Evolutionary conservation across 2,113 vertebrate genomes (phyloP), one percentile per base, ranked within the genome.

Genomic region (Erpornis zantholeuca): DNA sequence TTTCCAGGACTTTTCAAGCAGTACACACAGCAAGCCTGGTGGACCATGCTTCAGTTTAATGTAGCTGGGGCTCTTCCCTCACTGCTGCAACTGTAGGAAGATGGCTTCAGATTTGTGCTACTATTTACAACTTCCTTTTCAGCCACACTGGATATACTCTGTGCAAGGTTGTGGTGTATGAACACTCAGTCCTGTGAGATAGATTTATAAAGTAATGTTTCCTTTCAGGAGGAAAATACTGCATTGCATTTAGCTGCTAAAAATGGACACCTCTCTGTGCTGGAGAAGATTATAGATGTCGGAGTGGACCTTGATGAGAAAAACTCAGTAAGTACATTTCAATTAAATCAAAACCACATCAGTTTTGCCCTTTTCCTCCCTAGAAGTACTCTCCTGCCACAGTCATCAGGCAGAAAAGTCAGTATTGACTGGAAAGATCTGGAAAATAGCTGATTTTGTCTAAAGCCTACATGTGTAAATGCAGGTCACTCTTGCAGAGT

Each of bases 221-320:
- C 7, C 86, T 80, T 94, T 18, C 88, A 99, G 99, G 98, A 99
- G 70, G 97, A 98, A 90, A 98, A 99, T 92, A 98, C 98, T 2
- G 98, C 98, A 7, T 86, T 99, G 47, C 99, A 99, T 95, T 97
- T 99, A 72, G 98, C 98, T 69, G 98, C 98, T 4, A 96, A 95
- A 93, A 96, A 92, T 15, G 99, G 99, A 13, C 98, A 98, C 36
- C 23, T 89, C 9, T 95, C 97, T 3, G 98, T 99, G 68, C 94
- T 99, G 45, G 98, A 97, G 96, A 98, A 96, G 95, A 98, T 99
- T 7, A 23, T 99, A 80, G 98, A 98, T 63, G 95, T 97, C 0
- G 96, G 98, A 88, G 94, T 98, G 49, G 97, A 97, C 40, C 89
- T 98, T 12, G 98, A 99, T 68, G 98, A 98, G 53, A 98, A 87